Evolutionary conservation across 2,113 vertebrate species (phyloP).

Genomic region (Aptenodytes forsteri): DNA sequence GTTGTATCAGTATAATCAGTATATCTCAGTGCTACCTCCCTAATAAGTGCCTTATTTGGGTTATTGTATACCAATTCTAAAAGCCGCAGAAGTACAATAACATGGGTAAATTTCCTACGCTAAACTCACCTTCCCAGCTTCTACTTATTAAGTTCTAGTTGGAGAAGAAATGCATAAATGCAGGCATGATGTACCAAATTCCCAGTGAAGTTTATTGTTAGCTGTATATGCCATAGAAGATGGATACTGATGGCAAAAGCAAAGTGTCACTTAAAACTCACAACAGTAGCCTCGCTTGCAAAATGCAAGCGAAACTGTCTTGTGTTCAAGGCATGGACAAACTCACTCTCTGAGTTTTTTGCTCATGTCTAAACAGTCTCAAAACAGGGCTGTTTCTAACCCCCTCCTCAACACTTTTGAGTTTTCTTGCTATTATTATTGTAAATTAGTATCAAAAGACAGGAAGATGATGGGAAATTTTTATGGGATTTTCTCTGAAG

Average conservation of each 20-base stretch:
- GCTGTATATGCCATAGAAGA: background rate
- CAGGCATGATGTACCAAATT: background rate
- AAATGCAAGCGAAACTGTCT: background rate
- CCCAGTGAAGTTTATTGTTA: background rate
- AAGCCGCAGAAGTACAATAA: background rate
- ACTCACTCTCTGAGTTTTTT: background rate
- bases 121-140: background rate
- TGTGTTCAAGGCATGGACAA: background rate
- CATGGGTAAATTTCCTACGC: background rate
- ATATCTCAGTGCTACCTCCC: background rate
- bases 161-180: background rate
- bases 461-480: background rate
- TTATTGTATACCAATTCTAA: background rate
- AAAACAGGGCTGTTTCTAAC: background rate
- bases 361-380: background rate
- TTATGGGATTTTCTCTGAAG: slow-evolving; percentile 38
- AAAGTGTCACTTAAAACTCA: background rate
- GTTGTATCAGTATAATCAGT: background rate
- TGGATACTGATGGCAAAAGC: background rate
- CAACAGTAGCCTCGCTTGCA: background rate
- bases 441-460: background rate
- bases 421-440: background rate
- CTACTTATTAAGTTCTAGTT: background rate
- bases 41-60: background rate
- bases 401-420: background rate